Conservation (phyloP, 2,888 invertebrate genomes). For the Cephonodes hylas region DNA sequence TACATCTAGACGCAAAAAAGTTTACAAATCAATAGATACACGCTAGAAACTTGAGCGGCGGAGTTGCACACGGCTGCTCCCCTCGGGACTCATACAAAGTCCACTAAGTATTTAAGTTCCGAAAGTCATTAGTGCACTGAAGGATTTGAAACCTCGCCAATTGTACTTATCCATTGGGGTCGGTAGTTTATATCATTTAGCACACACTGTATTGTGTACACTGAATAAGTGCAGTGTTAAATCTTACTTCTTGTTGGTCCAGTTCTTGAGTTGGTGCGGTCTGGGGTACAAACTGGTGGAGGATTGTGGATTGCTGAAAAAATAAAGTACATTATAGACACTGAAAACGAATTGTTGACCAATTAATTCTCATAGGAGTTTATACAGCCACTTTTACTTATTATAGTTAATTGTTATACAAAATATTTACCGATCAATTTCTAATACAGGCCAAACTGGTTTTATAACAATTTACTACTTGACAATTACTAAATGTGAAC, state of each 20-base stretch:
- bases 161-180: background rate
- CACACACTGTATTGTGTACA: background rate
- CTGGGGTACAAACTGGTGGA: slow-evolving; percentile 75
- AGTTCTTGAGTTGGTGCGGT: slow-evolving; percentile 73
- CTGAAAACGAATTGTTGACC: background rate
- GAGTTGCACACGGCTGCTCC: background rate
- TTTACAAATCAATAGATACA: background rate
- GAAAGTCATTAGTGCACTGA: background rate
- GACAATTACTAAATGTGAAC: no score
- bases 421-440: background rate
- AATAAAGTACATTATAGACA: background rate
- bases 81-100: background rate
- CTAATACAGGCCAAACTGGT: background rate
- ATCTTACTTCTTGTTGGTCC: slow-evolving; percentile 70
- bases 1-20: background rate
- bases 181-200: background rate
- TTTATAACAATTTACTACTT: no score
- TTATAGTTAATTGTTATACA: background rate
- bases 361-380: no score
- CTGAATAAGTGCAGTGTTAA: slow-evolving; percentile 8
- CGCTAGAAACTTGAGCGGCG: background rate
- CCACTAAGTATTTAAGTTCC: background rate
- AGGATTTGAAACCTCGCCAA: background rate
- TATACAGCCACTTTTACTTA: background rate
- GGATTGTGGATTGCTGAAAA: slow-evolving; percentile 60